These are phyloP conservation scores for Proisotoma minuta DNA, from an alignment of 2,888 invertebrate genomes.

Conservation along the genomic window DNA sequence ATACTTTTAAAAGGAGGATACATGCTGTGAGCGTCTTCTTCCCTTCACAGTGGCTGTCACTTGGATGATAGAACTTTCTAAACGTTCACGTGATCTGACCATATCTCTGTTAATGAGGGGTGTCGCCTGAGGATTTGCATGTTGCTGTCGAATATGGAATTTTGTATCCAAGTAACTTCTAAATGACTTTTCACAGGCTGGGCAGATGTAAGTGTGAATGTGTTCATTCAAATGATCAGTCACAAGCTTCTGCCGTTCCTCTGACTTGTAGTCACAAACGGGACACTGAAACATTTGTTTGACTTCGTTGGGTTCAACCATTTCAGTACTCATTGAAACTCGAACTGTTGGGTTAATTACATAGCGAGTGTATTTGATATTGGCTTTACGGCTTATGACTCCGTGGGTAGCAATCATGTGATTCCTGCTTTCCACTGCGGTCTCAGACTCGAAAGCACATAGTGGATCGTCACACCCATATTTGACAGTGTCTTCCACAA, in stretches of 20 bases:
- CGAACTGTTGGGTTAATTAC: slow-evolving; percentile 5
- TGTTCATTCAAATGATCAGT: slow-evolving; percentile 28
- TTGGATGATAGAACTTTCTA: not conserved
- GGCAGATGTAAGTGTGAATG: slow-evolving; percentile 27
- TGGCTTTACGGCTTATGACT: not conserved
- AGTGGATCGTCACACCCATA: slow-evolving; percentile 51
- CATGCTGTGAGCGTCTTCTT: no score
- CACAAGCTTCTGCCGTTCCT: slow-evolving; percentile 17
- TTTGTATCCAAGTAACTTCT: slow-evolving; percentile 21
- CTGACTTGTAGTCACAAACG: slow-evolving; percentile 20
- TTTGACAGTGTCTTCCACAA: slow-evolving; percentile 39
- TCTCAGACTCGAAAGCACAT: slow-evolving; percentile 47
- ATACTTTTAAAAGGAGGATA: no score
- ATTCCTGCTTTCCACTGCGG: not conserved
- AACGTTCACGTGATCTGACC: not conserved
- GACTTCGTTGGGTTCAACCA: not conserved
- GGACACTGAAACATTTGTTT: slow-evolving; percentile 28
- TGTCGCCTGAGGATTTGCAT: slow-evolving; percentile 10
- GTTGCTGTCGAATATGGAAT: slow-evolving; percentile 31
- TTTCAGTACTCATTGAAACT: not conserved
- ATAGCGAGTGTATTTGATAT: slow-evolving; percentile 7
- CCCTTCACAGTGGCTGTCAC: no score
- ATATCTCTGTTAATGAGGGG: slow-evolving; percentile 13
- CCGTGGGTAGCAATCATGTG: slow-evolving; percentile 14
- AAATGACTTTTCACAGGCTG: slow-evolving; percentile 22